Percentiles rank a stretch among this genome's conserved stretches.
Conservation (phyloP, 2,888 invertebrate genomes). For the Aspidiotus destructor region DNA sequence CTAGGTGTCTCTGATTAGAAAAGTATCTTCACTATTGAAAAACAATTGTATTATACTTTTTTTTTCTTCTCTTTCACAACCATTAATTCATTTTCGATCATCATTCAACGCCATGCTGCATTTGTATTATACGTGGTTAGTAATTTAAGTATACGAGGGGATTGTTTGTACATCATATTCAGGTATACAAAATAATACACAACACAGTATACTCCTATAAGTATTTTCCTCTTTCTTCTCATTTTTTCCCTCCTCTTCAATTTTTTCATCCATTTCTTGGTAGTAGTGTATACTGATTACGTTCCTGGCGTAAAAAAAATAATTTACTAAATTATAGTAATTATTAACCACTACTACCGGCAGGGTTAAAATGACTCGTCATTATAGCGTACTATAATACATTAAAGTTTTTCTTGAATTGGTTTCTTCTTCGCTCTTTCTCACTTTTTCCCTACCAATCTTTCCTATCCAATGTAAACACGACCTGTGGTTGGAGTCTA, state of each 20-base stretch:
- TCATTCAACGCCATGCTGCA: background rate
- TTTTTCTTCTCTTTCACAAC: too few species aligned
- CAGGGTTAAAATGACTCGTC: constrained; percentile 15
- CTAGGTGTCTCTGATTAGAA: background rate
- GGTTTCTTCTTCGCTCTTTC: too few species aligned
- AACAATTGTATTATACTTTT: background rate
- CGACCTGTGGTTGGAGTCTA: background rate
- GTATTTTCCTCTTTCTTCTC: background rate
- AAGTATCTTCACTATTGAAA: background rate
- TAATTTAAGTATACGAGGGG: too few species aligned
- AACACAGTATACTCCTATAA: background rate
- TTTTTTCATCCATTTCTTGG: constrained; percentile 1
- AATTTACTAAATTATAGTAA: constrained; percentile 30
- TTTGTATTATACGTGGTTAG: background rate
- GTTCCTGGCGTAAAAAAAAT: constrained; percentile 10
- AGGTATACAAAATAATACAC: background rate
- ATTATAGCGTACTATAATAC: too few species aligned
- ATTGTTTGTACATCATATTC: background rate
- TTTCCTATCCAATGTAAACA: background rate
- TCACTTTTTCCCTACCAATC: too few species aligned
- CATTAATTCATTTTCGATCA: constrained; percentile 2
- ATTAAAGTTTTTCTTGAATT: too few species aligned
- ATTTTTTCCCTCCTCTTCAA: background rate
- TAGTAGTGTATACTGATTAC: background rate
- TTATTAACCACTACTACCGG: constrained; percentile 22